phyloP scores from a whole-genome alignment of 2,888 invertebrate species.

The Hirtodrosophila alboralis region DNA sequence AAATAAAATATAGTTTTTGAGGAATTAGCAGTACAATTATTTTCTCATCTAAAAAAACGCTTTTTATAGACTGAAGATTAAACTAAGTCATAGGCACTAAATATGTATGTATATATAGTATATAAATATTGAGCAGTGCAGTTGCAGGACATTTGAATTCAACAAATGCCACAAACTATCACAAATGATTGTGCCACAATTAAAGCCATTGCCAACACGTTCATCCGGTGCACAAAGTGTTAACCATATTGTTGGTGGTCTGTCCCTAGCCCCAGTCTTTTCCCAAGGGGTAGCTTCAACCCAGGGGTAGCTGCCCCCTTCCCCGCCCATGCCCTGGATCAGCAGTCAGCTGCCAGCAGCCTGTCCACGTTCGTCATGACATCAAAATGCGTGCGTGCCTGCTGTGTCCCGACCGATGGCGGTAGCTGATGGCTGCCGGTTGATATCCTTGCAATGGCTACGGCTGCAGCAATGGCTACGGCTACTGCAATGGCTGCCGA shows the following conservation, averaged over 20 bases:
- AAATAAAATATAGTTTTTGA: not conserved
- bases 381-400: conserved; percentile 73
- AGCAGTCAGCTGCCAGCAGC: conserved; percentile 34
- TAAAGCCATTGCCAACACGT: conserved; percentile 58
- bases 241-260: conserved; percentile 66
- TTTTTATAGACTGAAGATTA: conserved; percentile 13
- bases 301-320: not conserved
- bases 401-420: conserved; percentile 38
- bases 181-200: conserved; percentile 69
- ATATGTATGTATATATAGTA: conserved; percentile 7
- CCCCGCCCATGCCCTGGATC: not conserved
- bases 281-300: too few relatives aligned
- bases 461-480: conserved; percentile 11
- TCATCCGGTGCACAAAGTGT: conserved; percentile 46
- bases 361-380: conserved; percentile 71
- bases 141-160: conserved; percentile 1
- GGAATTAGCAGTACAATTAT: conserved; percentile 27
- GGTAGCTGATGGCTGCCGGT: conserved; percentile 1
- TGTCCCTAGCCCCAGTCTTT: not conserved
- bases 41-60: conserved; percentile 6
- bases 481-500: conserved; percentile 8
- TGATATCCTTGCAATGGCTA: conserved; percentile 4
- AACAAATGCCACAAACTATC: conserved; percentile 7
- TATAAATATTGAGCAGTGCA: not conserved
- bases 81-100: not conserved